Base-by-base conservation (phyloP, 1,140 invertebrate species). In the Geopemphigus sp. region DNA sequence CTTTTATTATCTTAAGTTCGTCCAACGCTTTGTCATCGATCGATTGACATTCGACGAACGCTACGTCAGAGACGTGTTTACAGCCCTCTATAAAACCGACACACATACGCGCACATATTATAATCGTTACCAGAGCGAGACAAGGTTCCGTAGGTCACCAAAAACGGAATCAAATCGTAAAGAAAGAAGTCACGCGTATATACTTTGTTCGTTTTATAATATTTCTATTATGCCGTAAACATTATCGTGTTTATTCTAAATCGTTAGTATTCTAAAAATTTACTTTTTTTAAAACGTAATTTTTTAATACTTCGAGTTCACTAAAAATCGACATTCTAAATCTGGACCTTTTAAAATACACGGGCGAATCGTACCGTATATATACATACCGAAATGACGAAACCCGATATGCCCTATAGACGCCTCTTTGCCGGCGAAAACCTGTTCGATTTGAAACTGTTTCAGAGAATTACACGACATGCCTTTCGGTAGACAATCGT, bases 341-440 rank as follows among this genome's bases (percentile, higher is more conserved):
- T 8, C 22, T n/a, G n/a, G n/a, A n/a, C n/a, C n/a, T n/a, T n/a
- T n/a, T n/a, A n/a, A n/a, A n/a, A 24, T 10, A 24, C 6, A 57
- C 6, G 3, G 24, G n/a, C 56, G 8, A 39, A 39, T 39, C 32
- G 32, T 22, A 24, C 24, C 6, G 10, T 61, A 72, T 78, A 86
- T 39, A 8, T 39, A 39, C 86, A 85, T 87, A 93, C 92, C 87
- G 84, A 95, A 90, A 87, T 95, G 89, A 78, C 87, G 84, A 86
- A 95, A 95, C 81, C 94, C 94, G 85, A 91, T 87, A 84, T 91
- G 87, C 86, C 91, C 93, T 81, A 95, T 91, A 68, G 89, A 89
- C 39, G 93, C 91, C 82, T 92, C 88, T 17, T 91, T 89, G 24
- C 72, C 80, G 5, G 90, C 93, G 88, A 94, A 90, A 82, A 95